phyloP scores from a whole-genome alignment of 2,113 vertebrate species.

The Polypterus senegalus region DNA sequence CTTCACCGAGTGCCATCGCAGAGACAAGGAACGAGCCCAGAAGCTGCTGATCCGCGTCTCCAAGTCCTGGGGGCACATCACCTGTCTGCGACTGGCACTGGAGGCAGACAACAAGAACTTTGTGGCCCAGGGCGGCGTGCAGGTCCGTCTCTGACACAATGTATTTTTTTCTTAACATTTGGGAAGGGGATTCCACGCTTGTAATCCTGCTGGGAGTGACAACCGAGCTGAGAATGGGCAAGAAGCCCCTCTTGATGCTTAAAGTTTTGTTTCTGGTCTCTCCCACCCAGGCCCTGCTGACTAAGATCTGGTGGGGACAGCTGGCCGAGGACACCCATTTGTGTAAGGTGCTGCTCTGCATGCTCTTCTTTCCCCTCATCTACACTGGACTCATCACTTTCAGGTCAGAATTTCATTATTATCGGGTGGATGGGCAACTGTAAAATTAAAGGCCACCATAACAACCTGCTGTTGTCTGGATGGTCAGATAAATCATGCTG shows the following conservation, averaged over 20 bases:
- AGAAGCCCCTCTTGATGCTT: too few species aligned
- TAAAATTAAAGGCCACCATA: too few species aligned
- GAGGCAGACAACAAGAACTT: slow-evolving; percentile 82
- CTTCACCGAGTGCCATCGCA: slow-evolving; percentile 73
- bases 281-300: slow-evolving; percentile 66
- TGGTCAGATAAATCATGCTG: too few species aligned
- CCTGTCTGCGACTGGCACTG: slow-evolving; percentile 72
- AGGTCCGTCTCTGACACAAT: slow-evolving; percentile 45
- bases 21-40: slow-evolving; percentile 62
- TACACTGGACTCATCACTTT: slow-evolving; percentile 67
- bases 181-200: too few species aligned
- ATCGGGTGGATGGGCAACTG: too few species aligned
- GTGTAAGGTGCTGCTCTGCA: slow-evolving; percentile 64
- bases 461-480: too few species aligned
- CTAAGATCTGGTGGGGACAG: slow-evolving; percentile 90
- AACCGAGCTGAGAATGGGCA: too few species aligned
- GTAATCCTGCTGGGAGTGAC: too few species aligned
- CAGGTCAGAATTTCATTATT: slow-evolving; percentile 47
- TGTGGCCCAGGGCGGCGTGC: slow-evolving; percentile 77
- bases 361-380: slow-evolving; percentile 71
- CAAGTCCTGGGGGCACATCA: slow-evolving; percentile 73
- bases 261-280: background rate
- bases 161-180: too few species aligned
- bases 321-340: slow-evolving; percentile 67
- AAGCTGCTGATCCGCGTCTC: slow-evolving; percentile 71